Evolutionary conservation across 2,113 vertebrate species (phyloP).

Genomic region (Rynchops niger): DNA sequence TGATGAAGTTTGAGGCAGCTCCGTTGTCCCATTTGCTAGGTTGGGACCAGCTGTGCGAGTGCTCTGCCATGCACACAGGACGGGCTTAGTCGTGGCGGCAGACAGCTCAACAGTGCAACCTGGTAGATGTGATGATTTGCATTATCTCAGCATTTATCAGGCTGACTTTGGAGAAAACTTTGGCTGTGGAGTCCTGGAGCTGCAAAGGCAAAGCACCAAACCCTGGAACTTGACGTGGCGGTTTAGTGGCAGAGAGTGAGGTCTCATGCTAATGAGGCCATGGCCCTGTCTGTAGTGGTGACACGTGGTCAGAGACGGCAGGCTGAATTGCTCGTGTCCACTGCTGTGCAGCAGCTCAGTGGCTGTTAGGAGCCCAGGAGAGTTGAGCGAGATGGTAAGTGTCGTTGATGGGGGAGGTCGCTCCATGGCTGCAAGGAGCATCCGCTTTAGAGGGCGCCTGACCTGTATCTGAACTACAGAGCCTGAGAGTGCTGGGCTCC

Average conservation of each 20-base stretch:
- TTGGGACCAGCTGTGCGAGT: neutral
- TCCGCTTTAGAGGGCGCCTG: neutral
- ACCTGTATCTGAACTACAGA: neutral
- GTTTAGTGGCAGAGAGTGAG: neutral
- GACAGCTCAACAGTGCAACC: rapidly evolving
- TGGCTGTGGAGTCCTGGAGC: neutral
- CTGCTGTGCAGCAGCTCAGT: neutral
- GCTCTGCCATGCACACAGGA: neutral
- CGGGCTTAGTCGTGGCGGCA: neutral
- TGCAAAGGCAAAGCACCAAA: neutral
- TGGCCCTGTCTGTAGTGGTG: neutral
- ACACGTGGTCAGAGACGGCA: neutral
- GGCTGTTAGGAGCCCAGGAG: neutral
- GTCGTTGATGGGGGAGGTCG: neutral
- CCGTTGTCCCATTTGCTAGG: neutral
- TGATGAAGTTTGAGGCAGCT: neutral
- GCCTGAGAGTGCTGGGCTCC: neutral
- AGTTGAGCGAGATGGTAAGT: no score
- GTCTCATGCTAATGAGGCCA: rapidly evolving
- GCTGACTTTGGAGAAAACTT: neutral
- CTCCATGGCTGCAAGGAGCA: neutral
- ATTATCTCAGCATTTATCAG: neutral
- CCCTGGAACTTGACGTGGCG: neutral
- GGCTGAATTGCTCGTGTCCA: neutral
- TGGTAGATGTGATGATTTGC: neutral